Evolutionary conservation across 2,797 vertebrate genomes (phyloP), one percentile per base, ranked within the genome.

Genomic region (Anolis apletophallus): DNA sequence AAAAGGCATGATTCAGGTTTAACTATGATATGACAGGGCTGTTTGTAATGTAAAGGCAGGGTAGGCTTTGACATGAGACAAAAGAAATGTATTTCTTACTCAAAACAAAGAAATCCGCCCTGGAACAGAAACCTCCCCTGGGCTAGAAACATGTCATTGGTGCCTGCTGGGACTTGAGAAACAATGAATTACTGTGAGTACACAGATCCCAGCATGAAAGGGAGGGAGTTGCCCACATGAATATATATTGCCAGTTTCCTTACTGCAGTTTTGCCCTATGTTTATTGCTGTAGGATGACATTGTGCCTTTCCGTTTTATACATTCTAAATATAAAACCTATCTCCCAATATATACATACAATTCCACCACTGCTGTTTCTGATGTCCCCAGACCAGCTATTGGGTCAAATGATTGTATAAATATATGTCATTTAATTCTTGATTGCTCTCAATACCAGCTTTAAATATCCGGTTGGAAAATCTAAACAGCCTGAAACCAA

Each of bases 51-150:
- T 34, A 40, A 75, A 46, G 76, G 32, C 16, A 59, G 36, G 52
- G 69, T 52, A 7, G 75, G n/a, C 32, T 79, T 83, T 83, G 75
- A 68, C 36, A 57, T 34, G 19, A 57, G 61, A 80, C 59, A 81
- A 79, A 84, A 46, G 57, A 80, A 84, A 84, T 50, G 34, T n/a
- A 32, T 85, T 76, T 88, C 64, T 71, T 40, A 32, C 46, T 5
- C 81, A 85, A 81, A 73, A 81, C 67, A 73, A 80, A 88, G 57
- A 88, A 64, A 82, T 73, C 73, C 19, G 13, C 29, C 79, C 80
- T 72, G 46, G 40, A 73, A 88, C 26, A 85, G 64, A 82, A 81
- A 85, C 55, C 32, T 85, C 40, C n/a, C 36, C 2, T 85, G 29
- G 54, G 67, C 16, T 55, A 32, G 32, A 61, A 61, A 40, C 1